These are phyloP conservation scores for Rousettus madagascariensis DNA, from an alignment of 2,797 vertebrate species.

Conservation along the genomic window DNA sequence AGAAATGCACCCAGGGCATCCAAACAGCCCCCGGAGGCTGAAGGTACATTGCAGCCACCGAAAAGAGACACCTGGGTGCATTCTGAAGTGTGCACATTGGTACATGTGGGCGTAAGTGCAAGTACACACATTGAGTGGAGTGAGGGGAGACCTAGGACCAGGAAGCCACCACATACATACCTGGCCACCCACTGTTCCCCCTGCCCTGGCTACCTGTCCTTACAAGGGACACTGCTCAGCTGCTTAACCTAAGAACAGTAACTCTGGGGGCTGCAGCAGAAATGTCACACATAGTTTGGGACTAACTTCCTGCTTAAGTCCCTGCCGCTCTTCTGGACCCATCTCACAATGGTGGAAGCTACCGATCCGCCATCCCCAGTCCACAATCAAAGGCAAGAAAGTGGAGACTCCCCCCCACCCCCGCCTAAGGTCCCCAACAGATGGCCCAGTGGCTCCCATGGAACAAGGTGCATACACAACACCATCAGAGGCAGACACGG, in stretches of 20 bases:
- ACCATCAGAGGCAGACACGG: background rate
- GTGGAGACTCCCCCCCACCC: background rate
- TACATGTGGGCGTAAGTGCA: background rate
- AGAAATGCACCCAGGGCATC: background rate
- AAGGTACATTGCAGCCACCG: background rate
- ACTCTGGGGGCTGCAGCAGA: background rate
- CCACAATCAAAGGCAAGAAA: background rate
- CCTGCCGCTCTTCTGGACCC: background rate
- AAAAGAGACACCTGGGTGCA: background rate
- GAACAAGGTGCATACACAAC: background rate
- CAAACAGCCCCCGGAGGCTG: background rate
- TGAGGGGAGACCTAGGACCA: background rate
- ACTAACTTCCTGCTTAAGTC: background rate
- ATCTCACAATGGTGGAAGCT: background rate
- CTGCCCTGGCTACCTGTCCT: background rate
- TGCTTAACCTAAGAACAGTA: background rate
- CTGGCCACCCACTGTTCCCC: background rate
- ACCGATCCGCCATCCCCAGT: background rate
- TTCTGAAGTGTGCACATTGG: no score
- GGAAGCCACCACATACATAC: background rate
- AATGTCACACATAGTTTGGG: background rate
- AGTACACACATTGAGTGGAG: background rate
- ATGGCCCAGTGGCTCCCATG: background rate
- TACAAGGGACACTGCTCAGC: background rate
- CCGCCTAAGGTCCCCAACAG: background rate